These are phyloP conservation scores for Acropora yongei DNA, from an alignment of 64 coral and sea anemone species.

Conservation along the genomic window DNA sequence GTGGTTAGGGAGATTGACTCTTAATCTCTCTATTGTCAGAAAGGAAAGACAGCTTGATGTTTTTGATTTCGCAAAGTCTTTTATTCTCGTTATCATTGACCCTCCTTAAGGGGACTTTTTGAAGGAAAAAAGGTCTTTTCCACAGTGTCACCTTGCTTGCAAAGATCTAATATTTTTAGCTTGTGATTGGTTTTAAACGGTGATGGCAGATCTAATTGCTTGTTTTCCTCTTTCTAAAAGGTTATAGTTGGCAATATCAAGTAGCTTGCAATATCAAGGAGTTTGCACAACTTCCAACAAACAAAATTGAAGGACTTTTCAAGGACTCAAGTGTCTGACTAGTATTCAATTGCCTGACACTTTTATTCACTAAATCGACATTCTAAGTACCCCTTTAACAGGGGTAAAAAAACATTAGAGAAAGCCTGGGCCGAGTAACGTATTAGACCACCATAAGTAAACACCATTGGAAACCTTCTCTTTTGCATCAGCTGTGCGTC, in stretches of 20 bases:
- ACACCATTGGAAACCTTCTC: too few species aligned
- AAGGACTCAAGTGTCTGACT: too few species aligned
- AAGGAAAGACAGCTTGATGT: constrained; percentile 40
- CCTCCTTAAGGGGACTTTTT: constrained; percentile 40
- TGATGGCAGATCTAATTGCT: neutral
- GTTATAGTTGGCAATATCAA: neutral
- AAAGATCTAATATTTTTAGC: constrained; percentile 1
- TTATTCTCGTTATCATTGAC: constrained; percentile 5
- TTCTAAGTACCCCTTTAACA: too few species aligned
- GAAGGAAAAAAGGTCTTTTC: neutral
- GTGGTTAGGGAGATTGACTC: too few species aligned
- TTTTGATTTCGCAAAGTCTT: constrained; percentile 15
- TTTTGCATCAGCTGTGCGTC: too few species aligned
- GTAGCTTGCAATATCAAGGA: neutral
- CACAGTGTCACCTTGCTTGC: constrained; percentile 1
- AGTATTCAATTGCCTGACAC: too few species aligned
- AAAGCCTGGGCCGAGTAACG: too few species aligned
- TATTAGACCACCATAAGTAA: too few species aligned
- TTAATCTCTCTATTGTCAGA: neutral
- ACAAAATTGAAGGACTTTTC: too few species aligned
- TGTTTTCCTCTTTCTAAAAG: neutral
- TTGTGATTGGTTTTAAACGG: neutral
- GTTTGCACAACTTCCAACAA: too few species aligned
- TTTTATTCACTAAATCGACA: too few species aligned
- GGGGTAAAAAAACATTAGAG: too few species aligned